Base-by-base conservation (phyloP, 2,888 invertebrate species). In the Drosophila ezoana region DNA sequence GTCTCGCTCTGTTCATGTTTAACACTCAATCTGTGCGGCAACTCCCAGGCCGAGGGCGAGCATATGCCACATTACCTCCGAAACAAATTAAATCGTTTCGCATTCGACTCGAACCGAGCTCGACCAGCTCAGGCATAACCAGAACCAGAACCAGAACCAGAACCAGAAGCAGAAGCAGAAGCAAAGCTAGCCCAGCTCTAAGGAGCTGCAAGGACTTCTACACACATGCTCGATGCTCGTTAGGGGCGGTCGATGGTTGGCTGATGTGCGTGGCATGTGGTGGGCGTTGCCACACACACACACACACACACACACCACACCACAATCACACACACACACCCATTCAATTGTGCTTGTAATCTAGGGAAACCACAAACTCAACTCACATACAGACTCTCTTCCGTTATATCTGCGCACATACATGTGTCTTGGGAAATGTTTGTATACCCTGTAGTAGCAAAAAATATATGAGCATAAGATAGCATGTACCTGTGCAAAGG, bases 21-120 rank as follows among this genome's bases (percentile, higher is more conserved):
- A 83, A 72, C 83, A 86, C 83, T 88, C 83, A 83, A 83, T 83
- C 88, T 82, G 77, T 72, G 76, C 60, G 80, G 89, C 83, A 69
- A 81, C 79, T 79, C 68, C 76, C 79, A 74, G 57, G 49, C 63
- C 33, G 54, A 45, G 73, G 37, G 23, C 41, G 56, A 64, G 80
- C 84, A 84, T 89, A 89, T 89, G 89, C 82, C 85, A 75, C 89
- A 89, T 89, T 89, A 79, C 87, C 85, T 81, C 82, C 79, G 79
- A 81, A 84, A 79, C 85, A 85, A 89, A 85, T 89, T 85, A 84
- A 87, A 89, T 85, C 85, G 81, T 76, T 84, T 84, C 80, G 86
- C 83, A 87, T 84, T 84, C 68, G 65, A 79, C 48, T 73, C 71
- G 81, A 73, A 71, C 60, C 72, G 60, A 52, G 66, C 62, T 72